phyloP scores from a whole-genome alignment of 1,140 invertebrate genomes.

The Drosophila erecta region DNA sequence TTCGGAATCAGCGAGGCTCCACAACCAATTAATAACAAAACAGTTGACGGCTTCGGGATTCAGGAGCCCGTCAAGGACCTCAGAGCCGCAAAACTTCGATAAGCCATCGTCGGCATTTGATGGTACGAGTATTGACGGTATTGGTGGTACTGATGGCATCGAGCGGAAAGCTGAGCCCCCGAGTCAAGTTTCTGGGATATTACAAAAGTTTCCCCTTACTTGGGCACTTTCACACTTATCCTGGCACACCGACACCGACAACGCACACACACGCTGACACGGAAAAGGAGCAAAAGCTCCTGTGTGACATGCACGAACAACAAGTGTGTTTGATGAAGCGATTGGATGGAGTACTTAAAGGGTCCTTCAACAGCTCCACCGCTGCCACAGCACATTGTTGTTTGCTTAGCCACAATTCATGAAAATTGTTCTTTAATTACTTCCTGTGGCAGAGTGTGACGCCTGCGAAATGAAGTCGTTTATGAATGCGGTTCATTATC shows the following conservation, averaged over 20 bases:
- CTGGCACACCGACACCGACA: background rate
- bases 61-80: slow-evolving; percentile 24
- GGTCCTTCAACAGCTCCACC: slow-evolving; percentile 25
- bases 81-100: slow-evolving; percentile 55
- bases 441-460: slow-evolving; percentile 58
- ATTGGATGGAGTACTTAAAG: slow-evolving; percentile 62
- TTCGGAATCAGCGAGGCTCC: slow-evolving; percentile 15
- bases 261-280: background rate
- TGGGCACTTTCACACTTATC: slow-evolving; percentile 52
- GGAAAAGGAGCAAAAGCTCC: slow-evolving; percentile 38
- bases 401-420: slow-evolving; percentile 44
- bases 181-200: slow-evolving; percentile 66
- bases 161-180: slow-evolving; percentile 28
- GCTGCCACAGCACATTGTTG: slow-evolving; percentile 11
- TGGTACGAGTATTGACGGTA: slow-evolving; percentile 24
- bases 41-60: slow-evolving; percentile 35
- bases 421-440: slow-evolving; percentile 82
- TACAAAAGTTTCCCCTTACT: slow-evolving; percentile 69
- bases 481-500: slow-evolving; percentile 75
- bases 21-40: slow-evolving; percentile 46
- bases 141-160: slow-evolving; percentile 12
- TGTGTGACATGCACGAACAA: slow-evolving; percentile 58
- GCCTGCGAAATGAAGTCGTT: slow-evolving; percentile 62
- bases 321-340: slow-evolving; percentile 72
- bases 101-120: slow-evolving; percentile 47